These are phyloP conservation scores for Hemibagrus wyckioides DNA, from an alignment of 2,113 vertebrate genomes.

Conservation along the genomic window DNA sequence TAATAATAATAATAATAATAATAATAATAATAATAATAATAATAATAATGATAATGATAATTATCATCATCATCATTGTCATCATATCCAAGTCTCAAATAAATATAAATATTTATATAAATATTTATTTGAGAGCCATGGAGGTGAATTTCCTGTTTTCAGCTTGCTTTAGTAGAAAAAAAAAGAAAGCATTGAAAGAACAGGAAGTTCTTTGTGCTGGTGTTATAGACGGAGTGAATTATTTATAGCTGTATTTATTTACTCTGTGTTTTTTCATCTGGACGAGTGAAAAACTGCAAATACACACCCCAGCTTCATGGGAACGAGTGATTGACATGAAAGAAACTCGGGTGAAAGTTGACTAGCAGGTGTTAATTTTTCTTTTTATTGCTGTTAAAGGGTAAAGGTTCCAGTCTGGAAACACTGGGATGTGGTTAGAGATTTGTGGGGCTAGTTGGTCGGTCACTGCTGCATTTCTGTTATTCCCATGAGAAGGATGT, in stretches of 20 bases:
- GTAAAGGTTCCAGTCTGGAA: background rate
- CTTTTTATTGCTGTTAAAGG: background rate
- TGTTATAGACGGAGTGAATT: background rate
- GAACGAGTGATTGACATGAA: background rate
- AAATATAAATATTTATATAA: no score
- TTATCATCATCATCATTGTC: no score
- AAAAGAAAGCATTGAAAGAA: background rate
- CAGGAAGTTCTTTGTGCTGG: slow-evolving; percentile 12
- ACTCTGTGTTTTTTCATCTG: background rate
- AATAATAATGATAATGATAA: no score
- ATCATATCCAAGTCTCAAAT: no score
- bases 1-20: background rate
- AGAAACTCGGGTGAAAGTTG: background rate
- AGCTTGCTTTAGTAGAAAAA: background rate
- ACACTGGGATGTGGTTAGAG: background rate
- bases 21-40: background rate
- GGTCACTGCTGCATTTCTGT: background rate
- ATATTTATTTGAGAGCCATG: background rate
- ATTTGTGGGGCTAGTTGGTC: background rate
- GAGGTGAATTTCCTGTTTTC: background rate
- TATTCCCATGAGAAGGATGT: background rate
- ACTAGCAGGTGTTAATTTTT: no score
- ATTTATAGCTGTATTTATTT: background rate
- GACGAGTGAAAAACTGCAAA: background rate
- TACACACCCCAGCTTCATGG: background rate